phyloP scores from a whole-genome alignment of 2,797 vertebrate genomes.

The Enteromius radiatus region DNA sequence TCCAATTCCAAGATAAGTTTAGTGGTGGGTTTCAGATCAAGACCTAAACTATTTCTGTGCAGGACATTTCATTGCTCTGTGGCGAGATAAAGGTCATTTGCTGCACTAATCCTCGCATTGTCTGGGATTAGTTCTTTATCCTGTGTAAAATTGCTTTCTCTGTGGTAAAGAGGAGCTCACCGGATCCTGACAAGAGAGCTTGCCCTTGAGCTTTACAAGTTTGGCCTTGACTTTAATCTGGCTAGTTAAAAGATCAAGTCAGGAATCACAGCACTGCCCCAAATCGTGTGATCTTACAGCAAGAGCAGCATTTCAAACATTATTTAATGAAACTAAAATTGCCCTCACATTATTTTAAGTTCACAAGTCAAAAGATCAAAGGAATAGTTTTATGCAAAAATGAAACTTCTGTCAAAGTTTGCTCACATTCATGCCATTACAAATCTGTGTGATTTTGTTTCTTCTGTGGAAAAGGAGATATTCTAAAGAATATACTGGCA shows the following conservation, averaged over 20 bases:
- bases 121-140: conserved; percentile 58
- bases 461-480: not conserved
- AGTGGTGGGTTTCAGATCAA: conserved; percentile 36
- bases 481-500: not conserved
- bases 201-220: conserved; percentile 48
- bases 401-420: not conserved
- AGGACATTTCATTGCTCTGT: conserved; percentile 25
- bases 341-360: not conserved
- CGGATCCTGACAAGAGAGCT: conserved; percentile 46
- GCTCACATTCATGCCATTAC: not conserved
- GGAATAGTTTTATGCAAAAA: not conserved
- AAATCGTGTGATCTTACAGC: conserved; percentile 6
- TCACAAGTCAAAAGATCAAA: not conserved
- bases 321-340: not conserved
- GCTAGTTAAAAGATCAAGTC: conserved; percentile 48
- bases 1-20: not conserved
- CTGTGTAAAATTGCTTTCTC: conserved; percentile 58
- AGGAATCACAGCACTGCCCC: conserved; percentile 3
- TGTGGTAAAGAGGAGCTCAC: conserved; percentile 53
- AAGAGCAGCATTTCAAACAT: conserved; percentile 26
- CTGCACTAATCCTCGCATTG: conserved; percentile 56
- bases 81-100: conserved; percentile 51
- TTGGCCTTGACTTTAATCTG: conserved; percentile 47
- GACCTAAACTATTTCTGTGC: conserved; percentile 35
- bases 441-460: not conserved